A percentile compares a stretch with the other conserved stretches of the same genome.
These are phyloP conservation scores for Metacarcinus magister DNA, from an alignment of 2,888 invertebrate species.

Conservation along the genomic window DNA sequence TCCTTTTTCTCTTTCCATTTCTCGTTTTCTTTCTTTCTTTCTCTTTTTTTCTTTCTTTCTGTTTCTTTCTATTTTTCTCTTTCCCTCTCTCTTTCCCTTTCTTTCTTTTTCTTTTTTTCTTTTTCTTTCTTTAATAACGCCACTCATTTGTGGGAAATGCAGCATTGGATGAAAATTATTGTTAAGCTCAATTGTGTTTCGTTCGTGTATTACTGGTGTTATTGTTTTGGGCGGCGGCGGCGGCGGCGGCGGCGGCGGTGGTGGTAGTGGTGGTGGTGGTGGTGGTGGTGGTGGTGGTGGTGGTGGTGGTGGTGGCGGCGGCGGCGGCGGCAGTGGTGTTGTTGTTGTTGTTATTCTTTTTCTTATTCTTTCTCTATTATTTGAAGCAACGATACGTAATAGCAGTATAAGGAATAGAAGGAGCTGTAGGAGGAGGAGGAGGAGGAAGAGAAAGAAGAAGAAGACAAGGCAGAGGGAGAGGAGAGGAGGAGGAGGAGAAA, in stretches of 20 bases:
- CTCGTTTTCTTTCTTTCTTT: too few relatives aligned
- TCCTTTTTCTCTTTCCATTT: not conserved
- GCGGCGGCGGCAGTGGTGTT: not conserved
- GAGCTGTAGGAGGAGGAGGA: not conserved
- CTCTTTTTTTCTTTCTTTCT: not conserved
- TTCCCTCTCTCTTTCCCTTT: not conserved
- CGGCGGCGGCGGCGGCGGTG: not conserved
- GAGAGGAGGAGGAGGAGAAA: not conserved
- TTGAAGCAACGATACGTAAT: not conserved
- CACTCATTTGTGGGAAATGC: not conserved
- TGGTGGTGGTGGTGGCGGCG: not conserved
- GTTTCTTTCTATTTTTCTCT: not conserved
- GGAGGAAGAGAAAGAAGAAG: not conserved
- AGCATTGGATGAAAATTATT: not conserved
- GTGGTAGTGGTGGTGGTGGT: not conserved
- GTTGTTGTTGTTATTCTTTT: not conserved
- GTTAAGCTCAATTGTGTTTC: not conserved
- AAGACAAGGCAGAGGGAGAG: not conserved
- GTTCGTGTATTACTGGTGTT: not conserved
- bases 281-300: constrained; percentile 3
- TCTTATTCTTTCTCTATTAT: not conserved
- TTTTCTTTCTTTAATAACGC: not conserved
- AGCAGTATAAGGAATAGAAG: not conserved
- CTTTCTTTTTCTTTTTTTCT: not conserved
- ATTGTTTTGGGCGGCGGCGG: not conserved